Evolutionary conservation across 2,113 vertebrate species (phyloP), one percentile per base, ranked within the genome.

Genomic region (Tetrax tetrax): DNA sequence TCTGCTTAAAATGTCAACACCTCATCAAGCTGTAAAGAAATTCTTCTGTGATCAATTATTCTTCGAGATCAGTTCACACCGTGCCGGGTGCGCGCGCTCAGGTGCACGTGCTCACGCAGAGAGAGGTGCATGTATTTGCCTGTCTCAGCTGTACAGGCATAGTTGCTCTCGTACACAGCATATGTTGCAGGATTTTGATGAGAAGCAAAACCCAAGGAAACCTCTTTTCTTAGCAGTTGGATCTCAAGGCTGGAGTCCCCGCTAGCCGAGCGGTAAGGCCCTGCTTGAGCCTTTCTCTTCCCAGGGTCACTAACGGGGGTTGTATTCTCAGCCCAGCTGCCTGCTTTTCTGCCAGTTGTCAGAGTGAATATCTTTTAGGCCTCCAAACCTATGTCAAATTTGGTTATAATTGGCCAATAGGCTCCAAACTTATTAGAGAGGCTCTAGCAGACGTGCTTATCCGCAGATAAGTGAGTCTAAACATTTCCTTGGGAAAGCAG

Each of bases 401-500:
- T 76, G 53, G 53, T 76, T 93, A n/a, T 91, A 95, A 87, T 87
- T 96, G 84, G 77, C 89, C 87, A 95, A 70, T 84, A 60, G 77
- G 31, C 53, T 91, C 61, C 37, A 45, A 93, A 91, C 24, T 72
- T 94, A 33, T 16, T 89, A 57, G 87, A 59, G 76, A 60, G 56
- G 38, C 53, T 84, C 89, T 71, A 77, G 83, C 57, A 93, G 87
- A 53, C 1, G 0, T 89, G 80, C 89, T 96, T 96, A 95, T 89
- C 80, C 4, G 1, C 65, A 94, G 91, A 95, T 94, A 96, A 96
- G 93, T 8, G 64, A 64, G 65, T 89, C 69, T 94, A 94, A 97
- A 93, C 70, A 79, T 79, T 93, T 93, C 81, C 89, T 93, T 96
- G 89, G 83, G 93, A 96, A 96, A 89, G 35, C 0, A 79, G 89